phyloP scores from a whole-genome alignment of 2,113 vertebrate species.

The Peucedramus taeniatus region DNA sequence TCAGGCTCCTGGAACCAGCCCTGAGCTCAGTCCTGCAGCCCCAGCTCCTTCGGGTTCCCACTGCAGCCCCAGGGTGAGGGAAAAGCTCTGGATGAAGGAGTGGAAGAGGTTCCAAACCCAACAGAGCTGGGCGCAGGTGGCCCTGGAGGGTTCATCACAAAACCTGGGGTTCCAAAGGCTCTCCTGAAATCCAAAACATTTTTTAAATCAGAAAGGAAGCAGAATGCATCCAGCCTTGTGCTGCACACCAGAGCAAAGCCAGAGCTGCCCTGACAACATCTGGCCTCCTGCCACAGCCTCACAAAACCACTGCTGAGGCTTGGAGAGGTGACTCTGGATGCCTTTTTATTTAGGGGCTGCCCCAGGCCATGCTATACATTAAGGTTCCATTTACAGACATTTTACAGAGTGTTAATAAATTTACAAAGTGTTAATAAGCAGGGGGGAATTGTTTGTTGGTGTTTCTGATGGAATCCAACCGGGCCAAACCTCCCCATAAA shows the following conservation, averaged over 20 bases:
- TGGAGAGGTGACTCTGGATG: neutral
- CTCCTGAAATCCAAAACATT: neutral
- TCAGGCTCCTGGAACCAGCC: neutral
- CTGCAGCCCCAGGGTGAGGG: neutral
- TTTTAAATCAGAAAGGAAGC: neutral
- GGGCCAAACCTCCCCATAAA: neutral
- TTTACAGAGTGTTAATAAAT: slow-evolving; percentile 60
- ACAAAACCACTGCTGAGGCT: neutral
- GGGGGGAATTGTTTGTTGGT: neutral
- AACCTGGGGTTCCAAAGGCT: neutral
- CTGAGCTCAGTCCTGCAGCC: neutral
- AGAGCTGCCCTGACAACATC: slow-evolving; percentile 15
- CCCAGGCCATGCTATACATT: neutral
- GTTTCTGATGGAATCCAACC: slow-evolving; percentile 36
- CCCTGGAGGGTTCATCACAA: neutral
- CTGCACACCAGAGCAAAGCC: neutral
- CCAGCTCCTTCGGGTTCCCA: neutral
- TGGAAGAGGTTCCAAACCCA: neutral
- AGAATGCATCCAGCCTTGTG: neutral
- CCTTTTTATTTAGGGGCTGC: neutral
- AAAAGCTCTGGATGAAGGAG: fast-evolving
- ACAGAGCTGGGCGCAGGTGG: neutral
- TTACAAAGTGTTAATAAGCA: slow-evolving; percentile 49
- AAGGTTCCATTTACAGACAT: slow-evolving; percentile 1
- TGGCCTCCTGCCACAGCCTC: neutral